A percentile compares a stretch with the other conserved stretches of the same genome.
These are phyloP conservation scores for Abscondita cerata DNA, from an alignment of 2,888 invertebrate genomes.

Conservation along the genomic window DNA sequence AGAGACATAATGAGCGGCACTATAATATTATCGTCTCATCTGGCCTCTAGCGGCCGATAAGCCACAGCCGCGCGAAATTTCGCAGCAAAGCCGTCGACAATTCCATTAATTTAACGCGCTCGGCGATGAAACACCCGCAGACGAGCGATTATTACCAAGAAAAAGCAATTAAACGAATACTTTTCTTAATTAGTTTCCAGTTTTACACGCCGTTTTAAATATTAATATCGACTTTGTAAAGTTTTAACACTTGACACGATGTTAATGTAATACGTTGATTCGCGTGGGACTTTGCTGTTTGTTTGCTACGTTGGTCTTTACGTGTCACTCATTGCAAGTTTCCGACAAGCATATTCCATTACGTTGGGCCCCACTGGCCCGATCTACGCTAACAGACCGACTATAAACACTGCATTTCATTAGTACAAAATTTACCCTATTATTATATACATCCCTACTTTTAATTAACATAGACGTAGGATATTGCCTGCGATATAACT, in stretches of 20 bases:
- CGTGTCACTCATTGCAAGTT: constrained; percentile 35
- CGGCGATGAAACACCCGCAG: constrained; percentile 53
- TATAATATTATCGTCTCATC: constrained; percentile 51
- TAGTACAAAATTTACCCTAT: constrained; percentile 24
- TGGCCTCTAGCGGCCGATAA: constrained; percentile 52
- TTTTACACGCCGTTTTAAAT: constrained; percentile 54
- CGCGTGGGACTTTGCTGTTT: constrained; percentile 18
- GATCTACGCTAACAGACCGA: constrained; percentile 19
- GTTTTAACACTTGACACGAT: constrained; percentile 35
- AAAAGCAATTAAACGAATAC: constrained; percentile 57
- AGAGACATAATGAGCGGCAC: constrained; percentile 48
- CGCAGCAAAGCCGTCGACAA: constrained; percentile 55
- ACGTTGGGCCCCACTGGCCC: constrained; percentile 31
- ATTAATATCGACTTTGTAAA: constrained; percentile 48
- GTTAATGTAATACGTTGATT: constrained; percentile 27
- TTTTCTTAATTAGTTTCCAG: constrained; percentile 58
- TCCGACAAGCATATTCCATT: constrained; percentile 42
- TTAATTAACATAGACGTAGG: background rate
- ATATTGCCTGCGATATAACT: too few species aligned
- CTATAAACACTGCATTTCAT: constrained; percentile 32
- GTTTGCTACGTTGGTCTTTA: constrained; percentile 30
- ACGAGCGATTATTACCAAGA: constrained; percentile 52
- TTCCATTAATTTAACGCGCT: constrained; percentile 58
- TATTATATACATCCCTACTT: constrained; percentile 11
- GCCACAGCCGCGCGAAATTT: constrained; percentile 53